Base-by-base conservation (phyloP, 2,888 invertebrate species). In the Drosophila pullipes region DNA sequence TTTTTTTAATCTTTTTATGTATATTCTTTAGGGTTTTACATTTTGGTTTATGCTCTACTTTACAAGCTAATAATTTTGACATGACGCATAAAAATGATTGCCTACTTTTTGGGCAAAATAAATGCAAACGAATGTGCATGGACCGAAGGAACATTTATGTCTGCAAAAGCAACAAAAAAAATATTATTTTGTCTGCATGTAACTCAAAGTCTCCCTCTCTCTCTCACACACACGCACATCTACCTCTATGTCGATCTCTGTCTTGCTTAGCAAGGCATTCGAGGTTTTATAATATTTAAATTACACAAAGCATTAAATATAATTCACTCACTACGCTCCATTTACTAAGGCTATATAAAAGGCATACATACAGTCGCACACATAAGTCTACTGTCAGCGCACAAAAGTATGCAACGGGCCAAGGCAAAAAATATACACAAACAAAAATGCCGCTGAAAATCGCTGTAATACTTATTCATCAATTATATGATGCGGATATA, bases 401-500 rank as follows among this genome's bases (percentile, higher is more conserved):
- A 74, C 66, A 82, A 63, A 78, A 77, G 77, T 72, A 81, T 71
- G 79, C 74, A 69, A 73, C 65, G 69, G 67, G 59, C 64, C 54
- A 69, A 62, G 52, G 37, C 55, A 59, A 44, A 33, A 3, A 10
- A 2, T 5, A 4, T 4, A 52, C 30, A 30, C n/a, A 22, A 67
- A 64, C 75, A 77, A 86, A 77, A 87, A 82, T 81, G 83, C 75
- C 65, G 82, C 81, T 91, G 91, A 89, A 91, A 90, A 85, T 89
- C 83, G 82, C 82, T 83, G 87, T 91, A 91, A 89, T 91, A 87
- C 90, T 91, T 91, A 85, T 87, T 87, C 91, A 88, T 91, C 91
- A 91, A 91, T 91, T 91, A 90, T 91, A 91, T 91, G 91, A 91
- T 85, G 91, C 89, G 91, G 91, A 86, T 85, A 76, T 74, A 67